Percentiles rank a stretch among this genome's conserved stretches.
These are phyloP conservation scores for Sebastes schlegelii DNA, from an alignment of 2,113 vertebrate species.

Conservation along the genomic window DNA sequence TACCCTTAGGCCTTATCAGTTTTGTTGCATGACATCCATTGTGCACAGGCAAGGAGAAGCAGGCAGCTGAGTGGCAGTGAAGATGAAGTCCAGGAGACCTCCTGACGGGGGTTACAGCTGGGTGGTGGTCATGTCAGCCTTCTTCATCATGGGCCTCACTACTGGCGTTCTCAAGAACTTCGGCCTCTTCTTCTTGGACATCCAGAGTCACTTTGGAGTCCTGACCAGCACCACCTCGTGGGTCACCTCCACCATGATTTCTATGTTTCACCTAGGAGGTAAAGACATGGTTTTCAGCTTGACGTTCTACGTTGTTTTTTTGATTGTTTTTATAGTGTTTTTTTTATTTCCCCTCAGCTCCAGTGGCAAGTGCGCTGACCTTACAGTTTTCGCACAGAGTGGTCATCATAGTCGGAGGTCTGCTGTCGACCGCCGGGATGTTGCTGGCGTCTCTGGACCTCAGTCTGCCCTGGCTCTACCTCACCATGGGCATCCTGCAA, in stretches of 20 bases:
- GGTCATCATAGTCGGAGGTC: slow-evolving; percentile 72
- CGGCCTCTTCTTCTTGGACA: slow-evolving; percentile 86
- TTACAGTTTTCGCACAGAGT: slow-evolving; percentile 69
- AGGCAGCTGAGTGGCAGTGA: background rate
- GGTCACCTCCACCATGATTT: slow-evolving; percentile 83
- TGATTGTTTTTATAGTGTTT: background rate
- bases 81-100: slow-evolving; percentile 51
- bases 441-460: slow-evolving; percentile 74
- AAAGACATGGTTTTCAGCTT: slow-evolving; percentile 1
- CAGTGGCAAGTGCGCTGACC: slow-evolving; percentile 72
- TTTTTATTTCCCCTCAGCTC: slow-evolving; percentile 59
- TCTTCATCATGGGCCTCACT: slow-evolving; percentile 84
- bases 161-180: slow-evolving; percentile 82
- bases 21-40: background rate
- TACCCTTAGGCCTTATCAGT: background rate
- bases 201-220: slow-evolving; percentile 82
- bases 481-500: slow-evolving; percentile 78
- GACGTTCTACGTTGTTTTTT: background rate
- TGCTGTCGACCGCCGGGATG: slow-evolving; percentile 68
- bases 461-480: slow-evolving; percentile 75
- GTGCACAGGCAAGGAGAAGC: slow-evolving; percentile 13
- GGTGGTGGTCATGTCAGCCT: slow-evolving; percentile 84
- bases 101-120: slow-evolving; percentile 85
- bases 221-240: slow-evolving; percentile 84
- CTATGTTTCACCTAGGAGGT: slow-evolving; percentile 85